phyloP scores from a whole-genome alignment of 2,888 invertebrate genomes.

The Patella ulyssiponensis region DNA sequence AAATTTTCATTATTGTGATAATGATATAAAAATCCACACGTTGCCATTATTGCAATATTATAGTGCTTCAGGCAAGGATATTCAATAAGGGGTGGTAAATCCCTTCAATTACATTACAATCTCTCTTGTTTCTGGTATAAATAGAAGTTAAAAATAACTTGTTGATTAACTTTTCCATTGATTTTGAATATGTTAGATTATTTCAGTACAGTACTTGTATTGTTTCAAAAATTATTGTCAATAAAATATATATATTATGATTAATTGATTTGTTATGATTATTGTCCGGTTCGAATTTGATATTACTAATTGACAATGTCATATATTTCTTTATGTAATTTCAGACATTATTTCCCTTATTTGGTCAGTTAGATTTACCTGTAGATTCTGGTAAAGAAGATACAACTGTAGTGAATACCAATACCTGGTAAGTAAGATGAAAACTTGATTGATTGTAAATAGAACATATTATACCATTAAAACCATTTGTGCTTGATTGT shows the following conservation, averaged over 20 bases:
- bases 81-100: no score
- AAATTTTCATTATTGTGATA: no score
- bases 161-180: no score
- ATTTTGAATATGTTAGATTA: no score
- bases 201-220: background rate
- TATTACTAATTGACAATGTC: slow-evolving; percentile 9
- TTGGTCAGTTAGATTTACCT: slow-evolving; percentile 96
- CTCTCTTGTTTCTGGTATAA: no score
- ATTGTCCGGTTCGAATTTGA: background rate
- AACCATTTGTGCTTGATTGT: background rate
- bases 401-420: slow-evolving; percentile 67
- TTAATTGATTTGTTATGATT: background rate
- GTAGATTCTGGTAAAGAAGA: slow-evolving; percentile 60
- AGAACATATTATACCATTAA: background rate
- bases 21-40: no score
- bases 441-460: background rate
- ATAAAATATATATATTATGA: background rate
- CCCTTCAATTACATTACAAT: no score
- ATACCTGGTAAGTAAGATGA: slow-evolving; percentile 69
- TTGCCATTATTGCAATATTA: no score
- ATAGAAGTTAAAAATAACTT: no score
- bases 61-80: no score
- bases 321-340: slow-evolving; percentile 25
- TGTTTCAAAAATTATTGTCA: background rate
- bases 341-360: slow-evolving; percentile 92